Base-by-base conservation (phyloP, 2,888 invertebrate genomes). In the Tortrix viridana region DNA sequence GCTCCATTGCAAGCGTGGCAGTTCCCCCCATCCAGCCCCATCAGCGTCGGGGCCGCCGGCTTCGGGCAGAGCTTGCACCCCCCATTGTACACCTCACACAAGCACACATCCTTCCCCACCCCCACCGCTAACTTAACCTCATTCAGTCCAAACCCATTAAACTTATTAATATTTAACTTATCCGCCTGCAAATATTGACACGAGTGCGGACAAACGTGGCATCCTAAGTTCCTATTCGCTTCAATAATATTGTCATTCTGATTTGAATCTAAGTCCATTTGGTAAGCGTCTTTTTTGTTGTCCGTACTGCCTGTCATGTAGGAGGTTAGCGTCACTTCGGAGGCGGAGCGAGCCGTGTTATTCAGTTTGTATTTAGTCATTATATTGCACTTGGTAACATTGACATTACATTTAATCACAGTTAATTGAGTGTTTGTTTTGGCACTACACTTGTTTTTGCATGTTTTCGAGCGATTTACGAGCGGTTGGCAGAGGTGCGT, bases 351-450 rank as follows among this genome's bases (percentile, higher is more conserved):
- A 50, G 81, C 76, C 12, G 84, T 81, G 71, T 92, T 91, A 75
- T 91, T 93, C 72, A 93, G 73, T 73, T 93, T 93, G 76, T 93
- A 93, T 75, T 93, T 93, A 56, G 93, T 93, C 93, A 93, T 93
- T 67, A 74, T 26, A 26, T 32, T 3, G 32, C 32, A 32, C 32
- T 32, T 22, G 22, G 7, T 85, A 64, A 60, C 53, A 44, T 32
- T 41, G 0, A 16, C 41, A 41, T 41, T 41, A 41, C 41, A 6
- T 41, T 12, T 3, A 32, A 41, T n/a, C 41, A 41, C 41, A 32
- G 32, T 32, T 32, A n/a, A n/a, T n/a, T n/a, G n/a, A n/a, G n/a
- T n/a, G 32, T 32, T 32, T 32, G 32, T n/a, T n/a, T 41, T 16
- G 41, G 83, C 85, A 46, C 89, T 86, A 32, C 32, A 32, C 32